Conservation (phyloP, 2,797 vertebrate genomes). For the Gorsachius magnificus region DNA sequence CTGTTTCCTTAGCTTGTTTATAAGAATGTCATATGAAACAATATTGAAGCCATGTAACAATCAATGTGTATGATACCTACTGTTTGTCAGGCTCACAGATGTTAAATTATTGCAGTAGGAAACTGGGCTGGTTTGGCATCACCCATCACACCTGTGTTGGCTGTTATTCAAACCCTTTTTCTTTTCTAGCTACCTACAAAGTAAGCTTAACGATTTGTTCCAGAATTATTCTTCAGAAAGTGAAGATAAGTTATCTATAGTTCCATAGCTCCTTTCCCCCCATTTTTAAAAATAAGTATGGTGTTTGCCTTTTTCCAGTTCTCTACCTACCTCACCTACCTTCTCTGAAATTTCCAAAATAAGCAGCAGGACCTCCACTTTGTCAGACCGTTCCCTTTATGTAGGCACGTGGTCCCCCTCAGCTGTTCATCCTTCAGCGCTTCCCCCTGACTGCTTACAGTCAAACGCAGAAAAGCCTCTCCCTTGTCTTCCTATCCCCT, state of each 20-base stretch:
- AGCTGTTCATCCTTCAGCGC: background rate
- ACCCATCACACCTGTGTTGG: background rate
- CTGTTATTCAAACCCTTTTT: background rate
- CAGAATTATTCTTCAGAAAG: background rate
- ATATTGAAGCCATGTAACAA: background rate
- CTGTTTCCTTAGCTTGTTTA: background rate
- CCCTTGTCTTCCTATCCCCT: background rate
- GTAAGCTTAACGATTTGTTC: background rate
- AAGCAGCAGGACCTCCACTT: background rate
- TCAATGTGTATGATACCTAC: background rate
- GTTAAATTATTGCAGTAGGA: background rate
- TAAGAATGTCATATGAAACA: background rate
- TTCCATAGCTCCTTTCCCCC: background rate
- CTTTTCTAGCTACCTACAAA: background rate
- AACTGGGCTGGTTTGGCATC: background rate
- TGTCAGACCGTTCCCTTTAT: background rate
- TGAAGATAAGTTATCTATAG: background rate
- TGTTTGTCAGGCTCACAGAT: background rate
- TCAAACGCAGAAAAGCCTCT: accelerated
- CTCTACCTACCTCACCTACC: background rate
- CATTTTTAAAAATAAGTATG: background rate
- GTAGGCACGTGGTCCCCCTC: background rate
- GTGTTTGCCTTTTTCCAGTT: background rate
- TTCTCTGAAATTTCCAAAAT: background rate
- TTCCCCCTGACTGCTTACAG: background rate